Evolutionary conservation across 2,888 invertebrate genomes (phyloP).

Genomic region (Drosophila antonietae): DNA sequence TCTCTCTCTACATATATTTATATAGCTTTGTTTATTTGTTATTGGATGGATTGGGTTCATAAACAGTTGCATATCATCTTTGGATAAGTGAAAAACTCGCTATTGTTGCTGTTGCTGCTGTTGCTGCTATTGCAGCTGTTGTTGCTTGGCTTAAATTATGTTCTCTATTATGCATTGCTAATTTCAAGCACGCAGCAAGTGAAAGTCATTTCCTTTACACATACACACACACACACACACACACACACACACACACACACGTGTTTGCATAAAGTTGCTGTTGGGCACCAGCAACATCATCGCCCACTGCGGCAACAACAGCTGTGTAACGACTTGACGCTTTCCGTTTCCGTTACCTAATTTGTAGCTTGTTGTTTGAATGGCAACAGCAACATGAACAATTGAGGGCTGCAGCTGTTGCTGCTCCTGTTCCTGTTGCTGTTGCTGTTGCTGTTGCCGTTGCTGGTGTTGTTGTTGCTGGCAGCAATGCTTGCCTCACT

Average conservation of each 20-base stretch:
- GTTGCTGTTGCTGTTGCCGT: neutral
- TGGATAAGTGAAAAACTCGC: constrained; percentile 3
- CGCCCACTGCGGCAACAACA: constrained; percentile 22
- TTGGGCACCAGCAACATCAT: constrained; percentile 16
- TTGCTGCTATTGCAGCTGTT: constrained; percentile 17
- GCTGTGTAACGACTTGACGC: constrained; percentile 54
- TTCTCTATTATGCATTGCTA: constrained; percentile 43
- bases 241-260: constrained; percentile 8
- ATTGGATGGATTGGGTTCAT: constrained; percentile 70
- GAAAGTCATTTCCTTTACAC: constrained; percentile 27
- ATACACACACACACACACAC: constrained; percentile 9
- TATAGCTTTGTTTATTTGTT: constrained; percentile 19
- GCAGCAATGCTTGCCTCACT: constrained; percentile 10
- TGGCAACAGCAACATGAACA: constrained; percentile 28
- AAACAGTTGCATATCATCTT: constrained; percentile 44
- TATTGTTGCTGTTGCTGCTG: constrained; percentile 10
- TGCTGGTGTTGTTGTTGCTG: constrained; percentile 1
- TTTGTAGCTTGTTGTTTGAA: constrained; percentile 53
- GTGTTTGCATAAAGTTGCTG: constrained; percentile 1
- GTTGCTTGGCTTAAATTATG: constrained; percentile 41
- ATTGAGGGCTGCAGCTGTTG: constrained; percentile 27
- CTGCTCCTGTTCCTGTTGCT: constrained; percentile 1
- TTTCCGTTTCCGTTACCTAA: constrained; percentile 73
- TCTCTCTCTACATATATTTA: constrained; percentile 12
- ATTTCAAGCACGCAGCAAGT: constrained; percentile 45